Conservation (phyloP, 2,113 vertebrate genomes). For the Aptenodytes forsteri region DNA sequence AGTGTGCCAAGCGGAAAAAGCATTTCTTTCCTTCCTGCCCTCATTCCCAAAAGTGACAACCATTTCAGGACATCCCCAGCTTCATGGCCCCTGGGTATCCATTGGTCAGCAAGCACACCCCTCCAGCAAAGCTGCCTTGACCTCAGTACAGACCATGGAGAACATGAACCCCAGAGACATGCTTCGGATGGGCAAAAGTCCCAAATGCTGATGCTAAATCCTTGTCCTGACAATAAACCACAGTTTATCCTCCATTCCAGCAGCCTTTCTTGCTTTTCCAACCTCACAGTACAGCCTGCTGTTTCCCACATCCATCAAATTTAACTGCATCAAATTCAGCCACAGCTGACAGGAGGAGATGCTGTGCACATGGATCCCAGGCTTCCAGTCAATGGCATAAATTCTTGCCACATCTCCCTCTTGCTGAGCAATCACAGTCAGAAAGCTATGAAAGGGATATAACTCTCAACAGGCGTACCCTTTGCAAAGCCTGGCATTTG, state of each 20-base stretch:
- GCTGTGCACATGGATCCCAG: not conserved
- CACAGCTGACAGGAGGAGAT: not conserved
- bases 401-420: not conserved
- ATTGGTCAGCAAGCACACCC: not conserved
- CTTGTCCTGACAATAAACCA: not conserved
- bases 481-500: not conserved
- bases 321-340: not conserved
- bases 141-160: not conserved
- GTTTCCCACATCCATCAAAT: not conserved
- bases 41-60: not conserved
- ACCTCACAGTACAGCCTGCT: not conserved
- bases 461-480: not conserved
- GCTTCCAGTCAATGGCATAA: not conserved
- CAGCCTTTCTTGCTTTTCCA: not conserved
- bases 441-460: not conserved
- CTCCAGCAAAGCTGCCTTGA: not conserved
- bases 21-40: not conserved
- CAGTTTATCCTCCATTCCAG: not conserved
- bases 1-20: not conserved
- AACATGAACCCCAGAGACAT: not conserved
- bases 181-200: not conserved
- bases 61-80: not conserved
- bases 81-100: fast-evolving
- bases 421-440: not conserved
- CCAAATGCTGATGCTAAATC: not conserved